Conservation (phyloP, 2,888 invertebrate species). For the Neria commutata region DNA sequence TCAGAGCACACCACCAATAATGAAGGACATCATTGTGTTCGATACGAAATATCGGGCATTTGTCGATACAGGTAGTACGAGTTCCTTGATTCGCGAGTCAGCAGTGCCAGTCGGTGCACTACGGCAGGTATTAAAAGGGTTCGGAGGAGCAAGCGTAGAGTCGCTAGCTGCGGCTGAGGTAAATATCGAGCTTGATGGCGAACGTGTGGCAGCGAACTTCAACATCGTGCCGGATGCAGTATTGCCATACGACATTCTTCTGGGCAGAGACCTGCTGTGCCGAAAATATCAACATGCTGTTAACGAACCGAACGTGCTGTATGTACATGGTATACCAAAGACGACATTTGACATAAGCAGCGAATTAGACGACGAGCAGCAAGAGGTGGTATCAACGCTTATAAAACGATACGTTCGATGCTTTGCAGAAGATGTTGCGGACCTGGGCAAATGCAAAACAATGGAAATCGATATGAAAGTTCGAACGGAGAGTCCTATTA, state of each 20-base stretch:
- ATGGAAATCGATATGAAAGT: conserved; percentile 23
- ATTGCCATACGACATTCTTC: not conserved
- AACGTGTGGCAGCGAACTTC: not conserved
- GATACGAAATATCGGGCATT: not conserved
- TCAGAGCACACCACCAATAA: not conserved
- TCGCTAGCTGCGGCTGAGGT: conserved; percentile 1
- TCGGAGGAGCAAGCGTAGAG: conserved; percentile 26
- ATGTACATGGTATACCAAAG: conserved; percentile 10
- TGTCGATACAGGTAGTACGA: conserved; percentile 26
- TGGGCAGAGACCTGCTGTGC: conserved; percentile 28
- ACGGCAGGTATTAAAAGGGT: conserved; percentile 20
- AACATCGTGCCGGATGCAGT: conserved; percentile 21
- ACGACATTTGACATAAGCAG: not conserved
- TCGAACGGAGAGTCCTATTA: conserved; percentile 20
- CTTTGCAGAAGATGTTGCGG: conserved; percentile 24
- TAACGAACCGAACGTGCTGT: conserved; percentile 8
- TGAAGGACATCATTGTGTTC: not conserved
- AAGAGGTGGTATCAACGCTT: not conserved
- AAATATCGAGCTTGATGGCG: conserved; percentile 11
- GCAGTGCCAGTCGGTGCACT: not conserved
- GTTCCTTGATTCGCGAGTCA: conserved; percentile 22
- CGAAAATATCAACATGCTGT: conserved; percentile 15
- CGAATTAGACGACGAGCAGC: conserved; percentile 3
- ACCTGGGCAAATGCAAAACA: conserved; percentile 24
- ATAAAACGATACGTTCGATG: not conserved